Evolutionary conservation across 2,113 vertebrate species (phyloP).

Genomic region (Egretta garzetta): DNA sequence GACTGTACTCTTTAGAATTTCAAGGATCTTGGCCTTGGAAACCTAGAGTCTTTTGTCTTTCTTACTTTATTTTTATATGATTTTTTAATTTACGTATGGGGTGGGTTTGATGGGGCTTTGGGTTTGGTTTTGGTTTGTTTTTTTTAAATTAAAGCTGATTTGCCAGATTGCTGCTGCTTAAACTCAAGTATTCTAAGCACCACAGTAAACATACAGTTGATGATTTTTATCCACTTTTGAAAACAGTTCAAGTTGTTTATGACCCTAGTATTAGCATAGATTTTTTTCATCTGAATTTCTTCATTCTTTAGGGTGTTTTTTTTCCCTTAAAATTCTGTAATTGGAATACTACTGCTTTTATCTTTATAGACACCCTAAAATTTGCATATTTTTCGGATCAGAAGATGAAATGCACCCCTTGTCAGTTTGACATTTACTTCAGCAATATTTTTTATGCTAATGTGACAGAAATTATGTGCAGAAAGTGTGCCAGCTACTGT

Average conservation of each 20-base stretch:
- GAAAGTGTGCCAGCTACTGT: background rate
- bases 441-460: background rate
- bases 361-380: background rate
- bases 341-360: background rate
- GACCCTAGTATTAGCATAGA: background rate
- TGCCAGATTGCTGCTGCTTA: background rate
- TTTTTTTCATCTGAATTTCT: background rate
- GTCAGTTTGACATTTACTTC: background rate
- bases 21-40: background rate
- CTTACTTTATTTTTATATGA: background rate
- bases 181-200: background rate
- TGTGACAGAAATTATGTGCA: background rate
- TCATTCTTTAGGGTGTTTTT: background rate
- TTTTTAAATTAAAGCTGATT: background rate
- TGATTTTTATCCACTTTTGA: background rate
- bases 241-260: background rate
- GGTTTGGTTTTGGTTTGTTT: background rate
- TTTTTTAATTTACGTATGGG: rapidly evolving
- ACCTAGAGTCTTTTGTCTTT: background rate
- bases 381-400: background rate
- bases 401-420: background rate
- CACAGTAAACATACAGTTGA: background rate
- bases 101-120: background rate
- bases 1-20: background rate
- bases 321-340: background rate